phyloP scores from a whole-genome alignment of 2,113 vertebrate genomes.

The Columba livia region DNA sequence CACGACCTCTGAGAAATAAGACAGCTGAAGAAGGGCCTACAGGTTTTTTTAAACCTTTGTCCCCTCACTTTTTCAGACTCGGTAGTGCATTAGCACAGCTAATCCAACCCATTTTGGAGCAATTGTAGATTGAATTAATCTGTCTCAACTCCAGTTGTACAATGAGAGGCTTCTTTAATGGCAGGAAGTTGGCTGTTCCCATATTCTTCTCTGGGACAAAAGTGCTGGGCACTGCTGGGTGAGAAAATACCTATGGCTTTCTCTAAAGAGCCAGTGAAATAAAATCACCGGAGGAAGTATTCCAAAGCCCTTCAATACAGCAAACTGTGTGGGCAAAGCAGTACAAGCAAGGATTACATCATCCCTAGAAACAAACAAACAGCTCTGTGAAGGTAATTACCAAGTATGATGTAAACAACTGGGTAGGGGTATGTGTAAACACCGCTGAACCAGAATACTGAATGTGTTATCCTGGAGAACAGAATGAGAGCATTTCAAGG shows the following conservation, averaged over 20 bases:
- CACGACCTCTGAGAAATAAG: not conserved
- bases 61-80: not conserved
- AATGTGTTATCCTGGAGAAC: not conserved
- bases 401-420: slow-evolving; percentile 41
- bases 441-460: slow-evolving; percentile 8
- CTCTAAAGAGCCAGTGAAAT: slow-evolving; percentile 1
- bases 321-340: not conserved
- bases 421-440: slow-evolving; percentile 25
- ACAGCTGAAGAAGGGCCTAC: not conserved
- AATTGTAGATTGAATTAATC: not conserved
- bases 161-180: not conserved
- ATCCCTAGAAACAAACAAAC: slow-evolving; percentile 50
- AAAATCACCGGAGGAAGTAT: not conserved
- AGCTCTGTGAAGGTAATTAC: slow-evolving; percentile 42
- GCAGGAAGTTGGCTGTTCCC: not conserved
- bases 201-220: slow-evolving; percentile 11
- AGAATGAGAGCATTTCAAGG: slow-evolving; percentile 25
- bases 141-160: not conserved
- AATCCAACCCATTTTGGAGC: not conserved
- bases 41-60: not conserved
- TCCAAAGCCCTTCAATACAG: slow-evolving; percentile 2
- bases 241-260: slow-evolving; percentile 23
- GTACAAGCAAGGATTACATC: slow-evolving; percentile 34
- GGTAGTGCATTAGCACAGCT: not conserved
- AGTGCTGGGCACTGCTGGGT: slow-evolving; percentile 12